These are phyloP conservation scores for Hemibagrus wyckioides DNA, from an alignment of 2,113 vertebrate species.

Conservation along the genomic window DNA sequence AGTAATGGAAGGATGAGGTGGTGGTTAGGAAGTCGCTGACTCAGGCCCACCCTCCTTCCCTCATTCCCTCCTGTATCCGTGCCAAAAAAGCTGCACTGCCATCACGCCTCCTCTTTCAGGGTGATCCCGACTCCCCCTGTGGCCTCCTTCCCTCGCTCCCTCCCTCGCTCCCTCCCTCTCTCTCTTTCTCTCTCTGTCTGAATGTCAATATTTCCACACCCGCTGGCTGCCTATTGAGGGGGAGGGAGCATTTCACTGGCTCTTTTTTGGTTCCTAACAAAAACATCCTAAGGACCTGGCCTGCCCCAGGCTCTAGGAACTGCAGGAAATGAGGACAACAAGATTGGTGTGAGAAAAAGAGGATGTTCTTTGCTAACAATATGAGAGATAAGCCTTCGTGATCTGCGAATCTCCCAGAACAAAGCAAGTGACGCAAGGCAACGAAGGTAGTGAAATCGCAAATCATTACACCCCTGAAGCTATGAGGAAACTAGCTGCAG, in stretches of 20 bases:
- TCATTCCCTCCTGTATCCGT: constrained; percentile 31
- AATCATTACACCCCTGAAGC: constrained; percentile 62
- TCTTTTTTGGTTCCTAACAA: constrained; percentile 60
- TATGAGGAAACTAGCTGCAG: constrained; percentile 53
- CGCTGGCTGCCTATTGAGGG: constrained; percentile 47
- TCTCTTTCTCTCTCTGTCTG: constrained; percentile 30
- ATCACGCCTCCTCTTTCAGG: constrained; percentile 63
- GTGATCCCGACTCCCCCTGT: constrained; percentile 68
- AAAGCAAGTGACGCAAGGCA: constrained; percentile 47
- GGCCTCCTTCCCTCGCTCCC: constrained; percentile 26
- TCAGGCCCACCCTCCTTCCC: constrained; percentile 66
- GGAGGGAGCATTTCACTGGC: constrained; percentile 12
- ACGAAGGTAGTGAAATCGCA: constrained; percentile 50
- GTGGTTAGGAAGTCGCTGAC: constrained; percentile 68
- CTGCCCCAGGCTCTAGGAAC: constrained; percentile 38
- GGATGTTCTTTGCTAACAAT: constrained; percentile 26
- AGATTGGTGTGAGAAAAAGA: constrained; percentile 48
- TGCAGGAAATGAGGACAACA: constrained; percentile 52
- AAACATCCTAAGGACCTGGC: constrained; percentile 66
- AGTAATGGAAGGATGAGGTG: constrained; percentile 30
- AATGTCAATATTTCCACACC: constrained; percentile 70
- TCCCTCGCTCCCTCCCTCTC: constrained; percentile 14
- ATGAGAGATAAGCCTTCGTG: constrained; percentile 29
- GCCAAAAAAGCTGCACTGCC: constrained; percentile 18
- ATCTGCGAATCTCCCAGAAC: constrained; percentile 37